These are phyloP conservation scores for Bombus cullumanus DNA, from an alignment of 1,140 invertebrate species.

Conservation along the genomic window DNA sequence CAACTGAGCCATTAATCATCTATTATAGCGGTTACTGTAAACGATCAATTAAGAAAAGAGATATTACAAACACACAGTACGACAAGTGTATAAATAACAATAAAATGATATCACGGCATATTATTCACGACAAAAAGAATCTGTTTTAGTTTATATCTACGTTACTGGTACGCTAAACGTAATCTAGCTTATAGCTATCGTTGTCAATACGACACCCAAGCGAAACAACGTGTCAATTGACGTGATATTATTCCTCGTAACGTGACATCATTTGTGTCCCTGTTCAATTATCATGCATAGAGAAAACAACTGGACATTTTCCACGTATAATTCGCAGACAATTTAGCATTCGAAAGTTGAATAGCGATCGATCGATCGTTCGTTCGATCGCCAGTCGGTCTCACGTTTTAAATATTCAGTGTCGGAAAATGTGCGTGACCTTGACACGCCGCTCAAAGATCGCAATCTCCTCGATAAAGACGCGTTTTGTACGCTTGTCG, in stretches of 20 bases:
- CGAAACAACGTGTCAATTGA: conserved; percentile 3
- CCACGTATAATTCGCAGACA: background rate
- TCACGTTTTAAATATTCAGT: conserved; percentile 63
- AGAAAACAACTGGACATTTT: background rate
- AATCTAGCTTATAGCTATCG: background rate
- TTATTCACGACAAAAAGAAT: background rate
- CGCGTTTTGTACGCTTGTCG: background rate
- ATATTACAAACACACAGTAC: no score
- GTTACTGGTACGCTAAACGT: background rate
- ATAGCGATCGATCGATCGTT: background rate
- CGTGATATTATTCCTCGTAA: background rate
- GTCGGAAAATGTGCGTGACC: conserved; percentile 74
- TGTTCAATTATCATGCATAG: background rate
- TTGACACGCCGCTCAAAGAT: conserved; percentile 66
- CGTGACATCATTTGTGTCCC: conserved; percentile 7
- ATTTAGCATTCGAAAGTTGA: conserved; percentile 9
- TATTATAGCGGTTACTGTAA: no score
- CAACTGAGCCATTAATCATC: no score
- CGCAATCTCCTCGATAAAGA: conserved; percentile 40
- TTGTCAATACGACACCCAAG: background rate
- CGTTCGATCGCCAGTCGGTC: background rate
- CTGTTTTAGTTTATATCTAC: background rate
- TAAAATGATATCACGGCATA: background rate
- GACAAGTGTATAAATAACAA: background rate
- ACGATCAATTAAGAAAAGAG: no score